These are phyloP conservation scores for Tolypeutes matacus DNA, from an alignment of 2,797 vertebrate species.

Conservation along the genomic window DNA sequence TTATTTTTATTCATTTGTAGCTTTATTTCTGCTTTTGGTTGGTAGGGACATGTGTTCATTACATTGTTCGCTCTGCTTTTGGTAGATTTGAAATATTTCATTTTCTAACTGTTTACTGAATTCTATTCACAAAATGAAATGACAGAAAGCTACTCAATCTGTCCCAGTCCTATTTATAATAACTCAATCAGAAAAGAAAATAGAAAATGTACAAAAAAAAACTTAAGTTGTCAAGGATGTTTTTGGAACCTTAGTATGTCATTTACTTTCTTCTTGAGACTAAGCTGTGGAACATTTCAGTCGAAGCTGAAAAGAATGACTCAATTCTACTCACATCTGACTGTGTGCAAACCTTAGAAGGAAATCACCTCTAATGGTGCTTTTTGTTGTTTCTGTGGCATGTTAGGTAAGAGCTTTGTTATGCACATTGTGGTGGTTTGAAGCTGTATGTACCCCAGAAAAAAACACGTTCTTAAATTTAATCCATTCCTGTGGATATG, in stretches of 20 bases:
- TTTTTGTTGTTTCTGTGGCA: background rate
- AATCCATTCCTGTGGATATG: too few species aligned
- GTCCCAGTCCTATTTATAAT: background rate
- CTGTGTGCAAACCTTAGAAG: background rate
- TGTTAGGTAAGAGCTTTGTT: background rate
- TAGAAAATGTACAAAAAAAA: background rate
- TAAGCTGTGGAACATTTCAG: background rate
- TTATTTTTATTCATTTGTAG: background rate
- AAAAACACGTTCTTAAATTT: too few species aligned
- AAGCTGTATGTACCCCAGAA: too few species aligned
- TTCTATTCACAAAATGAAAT: background rate
- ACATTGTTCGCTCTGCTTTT: accelerated
- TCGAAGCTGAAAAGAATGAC: background rate
- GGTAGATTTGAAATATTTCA: background rate
- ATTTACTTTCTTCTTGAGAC: background rate
- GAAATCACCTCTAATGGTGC: too few species aligned
- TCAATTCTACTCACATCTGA: background rate
- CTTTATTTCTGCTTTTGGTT: background rate
- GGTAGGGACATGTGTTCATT: background rate
- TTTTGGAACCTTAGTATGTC: background rate
- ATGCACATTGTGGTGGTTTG: too few species aligned
- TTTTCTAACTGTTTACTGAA: background rate
- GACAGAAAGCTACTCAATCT: background rate
- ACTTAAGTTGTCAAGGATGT: background rate
- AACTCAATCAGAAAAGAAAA: background rate